phyloP scores from a whole-genome alignment of 2,888 invertebrate species.

The Pteria penguin region DNA sequence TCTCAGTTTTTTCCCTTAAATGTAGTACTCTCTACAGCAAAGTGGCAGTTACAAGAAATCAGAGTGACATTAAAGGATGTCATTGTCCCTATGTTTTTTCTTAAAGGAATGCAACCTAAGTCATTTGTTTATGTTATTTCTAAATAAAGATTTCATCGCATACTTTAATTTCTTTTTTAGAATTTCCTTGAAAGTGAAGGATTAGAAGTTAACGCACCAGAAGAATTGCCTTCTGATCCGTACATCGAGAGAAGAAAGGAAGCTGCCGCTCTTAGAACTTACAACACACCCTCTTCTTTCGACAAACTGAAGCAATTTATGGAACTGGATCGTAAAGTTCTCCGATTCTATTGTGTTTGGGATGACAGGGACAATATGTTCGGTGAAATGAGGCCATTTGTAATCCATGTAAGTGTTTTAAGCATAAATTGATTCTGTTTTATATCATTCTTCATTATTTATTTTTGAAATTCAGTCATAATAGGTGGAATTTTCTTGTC shows the following conservation, averaged over 20 bases:
- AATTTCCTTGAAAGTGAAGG: slow-evolving; percentile 92
- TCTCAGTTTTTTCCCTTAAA: too few relatives aligned
- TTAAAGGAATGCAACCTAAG: too few relatives aligned
- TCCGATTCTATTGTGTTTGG: slow-evolving; percentile 83
- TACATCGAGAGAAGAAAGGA: slow-evolving; percentile 81
- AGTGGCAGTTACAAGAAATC: too few relatives aligned
- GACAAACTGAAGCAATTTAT: slow-evolving; percentile 87
- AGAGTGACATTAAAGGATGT: too few relatives aligned
- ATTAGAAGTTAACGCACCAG: slow-evolving; percentile 86
- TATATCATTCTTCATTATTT: too few relatives aligned
- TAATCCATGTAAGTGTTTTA: slow-evolving; percentile 83
- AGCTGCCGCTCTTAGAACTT: slow-evolving; percentile 73
- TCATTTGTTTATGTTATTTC: neutral
- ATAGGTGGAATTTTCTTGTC: too few relatives aligned
- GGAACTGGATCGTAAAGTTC: slow-evolving; percentile 89
- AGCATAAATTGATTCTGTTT: too few relatives aligned
- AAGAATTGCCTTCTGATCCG: slow-evolving; percentile 87
- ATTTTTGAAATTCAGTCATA: too few relatives aligned
- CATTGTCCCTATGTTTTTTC: too few relatives aligned
- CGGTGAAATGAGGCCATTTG: slow-evolving; percentile 82
- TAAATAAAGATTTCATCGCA: neutral
- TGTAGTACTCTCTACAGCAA: too few relatives aligned
- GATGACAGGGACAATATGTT: slow-evolving; percentile 81
- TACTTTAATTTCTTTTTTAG: slow-evolving; percentile 78
- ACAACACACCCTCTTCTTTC: slow-evolving; percentile 77